Percentiles rank a stretch among this genome's conserved stretches.
These are phyloP conservation scores for Theristicus caerulescens DNA, from an alignment of 2,113 vertebrate species.

Conservation along the genomic window DNA sequence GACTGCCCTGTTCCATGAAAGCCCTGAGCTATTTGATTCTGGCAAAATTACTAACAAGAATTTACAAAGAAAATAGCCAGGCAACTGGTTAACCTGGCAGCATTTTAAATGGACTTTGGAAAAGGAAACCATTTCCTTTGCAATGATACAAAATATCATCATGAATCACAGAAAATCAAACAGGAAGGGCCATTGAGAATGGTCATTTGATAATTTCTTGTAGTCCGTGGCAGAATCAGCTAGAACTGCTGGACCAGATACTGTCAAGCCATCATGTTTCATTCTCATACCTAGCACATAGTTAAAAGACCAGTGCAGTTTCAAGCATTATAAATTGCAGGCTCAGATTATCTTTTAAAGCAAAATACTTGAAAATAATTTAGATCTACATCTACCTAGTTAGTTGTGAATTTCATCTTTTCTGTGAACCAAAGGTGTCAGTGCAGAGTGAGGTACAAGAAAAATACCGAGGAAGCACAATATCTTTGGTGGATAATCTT, in stretches of 20 bases:
- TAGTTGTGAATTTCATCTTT: background rate
- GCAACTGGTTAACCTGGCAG: background rate
- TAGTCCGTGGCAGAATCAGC: background rate
- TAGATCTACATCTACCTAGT: background rate
- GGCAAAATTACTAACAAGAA: background rate
- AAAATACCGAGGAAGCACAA: background rate
- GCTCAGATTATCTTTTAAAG: background rate
- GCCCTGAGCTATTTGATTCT: background rate
- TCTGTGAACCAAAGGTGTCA: background rate
- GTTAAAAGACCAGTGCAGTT: background rate
- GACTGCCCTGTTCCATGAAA: background rate
- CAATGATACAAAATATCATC: background rate
- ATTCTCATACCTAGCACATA: background rate
- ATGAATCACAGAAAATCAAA: background rate
- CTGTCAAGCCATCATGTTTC: background rate
- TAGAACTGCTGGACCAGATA: background rate
- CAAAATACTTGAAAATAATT: background rate
- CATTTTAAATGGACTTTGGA: background rate
- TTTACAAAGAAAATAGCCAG: background rate
- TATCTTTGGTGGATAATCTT: background rate
- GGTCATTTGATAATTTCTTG: background rate
- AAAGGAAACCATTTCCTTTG: background rate
- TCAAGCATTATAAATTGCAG: background rate
- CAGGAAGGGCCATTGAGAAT: background rate
- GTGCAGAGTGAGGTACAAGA: background rate